These are phyloP conservation scores for Bombus picipes DNA, from an alignment of 1,140 invertebrate genomes.

Conservation along the genomic window DNA sequence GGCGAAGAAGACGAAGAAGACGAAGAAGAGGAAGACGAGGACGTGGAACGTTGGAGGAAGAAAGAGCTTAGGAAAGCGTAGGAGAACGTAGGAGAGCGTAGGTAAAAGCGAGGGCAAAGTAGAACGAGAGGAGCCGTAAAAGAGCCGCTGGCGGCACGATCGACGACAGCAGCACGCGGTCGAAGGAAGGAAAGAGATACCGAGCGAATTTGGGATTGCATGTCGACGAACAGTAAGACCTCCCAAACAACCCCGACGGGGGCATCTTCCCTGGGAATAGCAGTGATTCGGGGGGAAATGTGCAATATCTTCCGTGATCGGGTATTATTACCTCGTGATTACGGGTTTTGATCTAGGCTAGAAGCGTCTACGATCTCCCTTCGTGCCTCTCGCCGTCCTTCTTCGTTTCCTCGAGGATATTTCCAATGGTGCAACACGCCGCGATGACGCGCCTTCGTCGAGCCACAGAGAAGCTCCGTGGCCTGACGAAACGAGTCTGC, in stretches of 20 bases:
- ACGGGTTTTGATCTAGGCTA: conserved; percentile 80
- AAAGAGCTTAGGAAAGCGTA: conserved; percentile 6
- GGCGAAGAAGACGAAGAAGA: too few relatives aligned
- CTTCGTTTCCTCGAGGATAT: conserved; percentile 32
- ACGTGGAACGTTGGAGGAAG: background rate
- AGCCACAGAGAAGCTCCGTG: background rate
- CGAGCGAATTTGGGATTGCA: conserved; percentile 73
- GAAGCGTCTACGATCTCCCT: conserved; percentile 59
- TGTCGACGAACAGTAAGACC: conserved; percentile 79
- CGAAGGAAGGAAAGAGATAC: conserved; percentile 23
- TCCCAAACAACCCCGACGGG: conserved; percentile 72
- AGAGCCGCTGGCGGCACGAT: conserved; percentile 47
- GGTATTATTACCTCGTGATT: conserved; percentile 81
- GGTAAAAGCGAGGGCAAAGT: conserved; percentile 52
- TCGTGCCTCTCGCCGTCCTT: too few relatives aligned
- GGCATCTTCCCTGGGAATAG: conserved; percentile 79
- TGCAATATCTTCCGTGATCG: conserved; percentile 82
- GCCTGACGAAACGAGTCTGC: too few relatives aligned
- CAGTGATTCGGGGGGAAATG: conserved; percentile 80
- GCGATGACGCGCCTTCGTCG: conserved; percentile 21
- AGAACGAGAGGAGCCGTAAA: conserved; percentile 47
- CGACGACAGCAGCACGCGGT: background rate
- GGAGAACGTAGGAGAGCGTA: conserved; percentile 1
- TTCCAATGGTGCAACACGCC: conserved; percentile 28
- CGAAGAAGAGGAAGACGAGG: background rate